phyloP scores from a whole-genome alignment of 2,797 vertebrate genomes.

The Dendrocincla fuliginosa region DNA sequence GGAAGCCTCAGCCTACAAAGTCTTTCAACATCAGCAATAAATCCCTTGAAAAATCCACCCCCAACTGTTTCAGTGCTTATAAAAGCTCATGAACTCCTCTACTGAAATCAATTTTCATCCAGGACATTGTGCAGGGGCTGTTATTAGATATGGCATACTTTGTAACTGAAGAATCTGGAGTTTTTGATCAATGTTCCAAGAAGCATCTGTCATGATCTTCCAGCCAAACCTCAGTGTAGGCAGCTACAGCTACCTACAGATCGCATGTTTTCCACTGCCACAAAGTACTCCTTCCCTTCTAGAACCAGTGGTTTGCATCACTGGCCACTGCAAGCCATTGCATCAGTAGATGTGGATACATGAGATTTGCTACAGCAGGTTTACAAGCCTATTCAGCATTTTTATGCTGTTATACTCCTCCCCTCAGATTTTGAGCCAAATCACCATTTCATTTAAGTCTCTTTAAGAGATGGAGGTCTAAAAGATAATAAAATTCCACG shows the following conservation, averaged over 20 bases:
- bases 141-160: not conserved
- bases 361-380: not conserved
- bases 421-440: not conserved
- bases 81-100: not conserved
- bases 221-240: not conserved
- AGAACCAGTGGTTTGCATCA: not conserved
- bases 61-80: not conserved
- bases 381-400: not conserved
- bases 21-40: conserved; percentile 9
- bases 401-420: not conserved
- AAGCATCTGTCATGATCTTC: not conserved
- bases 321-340: not conserved
- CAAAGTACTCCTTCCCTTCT: not conserved
- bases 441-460: not conserved
- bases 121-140: not conserved
- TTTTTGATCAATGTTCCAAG: not conserved
- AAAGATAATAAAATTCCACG: not conserved
- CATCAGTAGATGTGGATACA: not conserved
- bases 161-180: not conserved
- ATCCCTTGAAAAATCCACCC: not conserved
- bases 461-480: not conserved
- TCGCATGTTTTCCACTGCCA: not conserved
- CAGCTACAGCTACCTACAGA: not conserved
- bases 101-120: not conserved
- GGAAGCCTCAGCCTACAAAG: not conserved